Base-by-base conservation (phyloP, 2,797 vertebrate species). In the Lepidocolaptes lacrymiger region DNA sequence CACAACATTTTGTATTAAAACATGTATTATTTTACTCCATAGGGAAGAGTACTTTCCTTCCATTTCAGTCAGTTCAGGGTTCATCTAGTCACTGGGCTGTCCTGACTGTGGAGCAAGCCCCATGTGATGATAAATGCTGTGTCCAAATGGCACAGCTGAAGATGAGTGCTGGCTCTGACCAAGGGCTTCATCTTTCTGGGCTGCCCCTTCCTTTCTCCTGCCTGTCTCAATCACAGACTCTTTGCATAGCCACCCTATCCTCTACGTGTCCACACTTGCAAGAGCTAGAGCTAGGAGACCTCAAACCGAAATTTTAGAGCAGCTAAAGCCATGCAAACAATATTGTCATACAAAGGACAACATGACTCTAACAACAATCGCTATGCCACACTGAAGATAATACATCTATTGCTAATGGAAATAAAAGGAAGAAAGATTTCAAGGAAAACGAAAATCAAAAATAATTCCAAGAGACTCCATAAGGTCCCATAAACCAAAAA, bases 381-480 rank as follows among this genome's bases (percentile, higher is more conserved):
- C 17, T 79, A 34, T 13, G 30, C 66, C 62, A 85, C 17, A n/a
- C 46, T 81, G 22, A 68, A 81, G 11, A 48, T 17, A 46, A 68
- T 66, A 21, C 0, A 2, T 26, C 10, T 48, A 19, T 7, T 88
- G 28, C 32, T 73, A 69, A 39, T 5, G 81, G 46, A 73, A 88
- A 69, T 52, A 71, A 72, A 89, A 66, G 8, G 24, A 78, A 28
- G 32, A 93, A 77, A 16, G 7, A 56, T 72, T 69, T 23, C 41
- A 83, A 73, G 26, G 52, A 73, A 85, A 82, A 93, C 11, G 4
- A 82, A 92, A 90, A 37, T 36, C 36, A 68, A 56, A 89, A 87
- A 56, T 48, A 67, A 23, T 62, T 49, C 24, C 59, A 81, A 68
- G 21, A 77, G 14, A 14, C 18, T 86, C 30, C 28, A 66, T 66